A percentile compares a stretch with the other conserved stretches of the same genome.
Evolutionary conservation across 2,113 vertebrate species (phyloP).

Genomic region (Myotis brandtii): DNA sequence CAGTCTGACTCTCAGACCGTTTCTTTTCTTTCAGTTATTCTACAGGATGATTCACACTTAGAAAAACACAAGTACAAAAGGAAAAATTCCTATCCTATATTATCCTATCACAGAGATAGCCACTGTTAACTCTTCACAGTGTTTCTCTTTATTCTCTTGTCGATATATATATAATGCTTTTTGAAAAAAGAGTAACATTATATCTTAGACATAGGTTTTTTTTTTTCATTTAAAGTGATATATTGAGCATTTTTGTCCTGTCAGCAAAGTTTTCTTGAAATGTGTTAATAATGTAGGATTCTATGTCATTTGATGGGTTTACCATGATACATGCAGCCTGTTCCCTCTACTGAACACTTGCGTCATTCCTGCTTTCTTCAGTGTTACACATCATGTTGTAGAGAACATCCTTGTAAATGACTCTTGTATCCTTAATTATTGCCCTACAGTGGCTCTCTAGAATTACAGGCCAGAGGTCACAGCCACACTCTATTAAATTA

Average conservation of each 20-base stretch:
- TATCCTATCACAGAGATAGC: not conserved
- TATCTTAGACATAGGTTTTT: not conserved
- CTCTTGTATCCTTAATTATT: not conserved
- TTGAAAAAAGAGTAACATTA: not conserved
- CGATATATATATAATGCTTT: not conserved
- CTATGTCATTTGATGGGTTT: not conserved
- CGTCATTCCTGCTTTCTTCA: not conserved
- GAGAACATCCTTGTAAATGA: not conserved
- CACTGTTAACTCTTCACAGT: not conserved
- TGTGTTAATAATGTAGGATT: not conserved
- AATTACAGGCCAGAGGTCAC: not conserved
- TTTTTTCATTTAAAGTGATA: not conserved
- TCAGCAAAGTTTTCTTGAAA: conserved; percentile 5
- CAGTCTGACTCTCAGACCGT: not conserved
- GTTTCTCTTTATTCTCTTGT: not conserved
- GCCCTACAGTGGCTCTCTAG: not conserved
- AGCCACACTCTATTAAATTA: not conserved
- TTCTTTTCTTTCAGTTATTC: not conserved
- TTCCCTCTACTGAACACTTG: not conserved
- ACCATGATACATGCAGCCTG: not conserved
- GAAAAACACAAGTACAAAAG: not conserved
- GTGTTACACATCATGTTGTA: not conserved
- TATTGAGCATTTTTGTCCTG: not conserved
- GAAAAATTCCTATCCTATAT: not conserved
- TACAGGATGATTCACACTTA: not conserved